Evolutionary conservation across 37 sponge, comb jelly and placozoan species (phyloP), one percentile per base, ranked within the genome.

Genomic region (Spongilla lacustris): DNA sequence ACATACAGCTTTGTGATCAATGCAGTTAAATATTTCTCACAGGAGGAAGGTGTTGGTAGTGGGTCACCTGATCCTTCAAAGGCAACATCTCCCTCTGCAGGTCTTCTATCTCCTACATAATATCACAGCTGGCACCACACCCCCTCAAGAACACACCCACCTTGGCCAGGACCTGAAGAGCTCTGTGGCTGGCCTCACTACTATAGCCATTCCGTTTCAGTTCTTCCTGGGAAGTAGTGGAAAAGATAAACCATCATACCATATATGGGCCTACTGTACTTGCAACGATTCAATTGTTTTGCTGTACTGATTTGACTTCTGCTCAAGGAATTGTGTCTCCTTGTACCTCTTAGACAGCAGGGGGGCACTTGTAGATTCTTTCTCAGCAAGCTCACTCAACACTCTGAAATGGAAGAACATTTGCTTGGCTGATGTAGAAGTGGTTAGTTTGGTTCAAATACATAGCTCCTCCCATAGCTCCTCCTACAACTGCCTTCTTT

Each of bases 21-120:
- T n/a, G n/a, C n/a, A n/a, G n/a, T n/a, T n/a, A n/a, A n/a, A n/a
- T n/a, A n/a, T n/a, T n/a, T n/a, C 91, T 85, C 41, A 94, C 94
- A 46, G 94, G 87, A 29, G 95, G 95, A 17, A 94, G 81, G 80
- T 91, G 86, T 50, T 88, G 69, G 49, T 84, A 94, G 33, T 79
- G 68, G n/a, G 82, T 67, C 25, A 94, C 69, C 72, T 94, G 89
- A 28, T 70, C 75, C 68, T 94, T 88, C 21, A 94, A 73, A 58
- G 95, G 91, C 26, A 34, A 76, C 2, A 93, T 73, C 30, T 89
- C 76, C 12, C 33, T 28, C 81, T 83, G 78, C 25, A 89, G 26
- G 22, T 87, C 91, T 9, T 83, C 50, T 38, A 93, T 69, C 36
- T 93, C 91, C 88, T 87, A 66, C 32, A 69, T 17, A 58, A 17